phyloP scores from a whole-genome alignment of 92 coral and sea anemone genomes.

The Phenganax marumi region DNA sequence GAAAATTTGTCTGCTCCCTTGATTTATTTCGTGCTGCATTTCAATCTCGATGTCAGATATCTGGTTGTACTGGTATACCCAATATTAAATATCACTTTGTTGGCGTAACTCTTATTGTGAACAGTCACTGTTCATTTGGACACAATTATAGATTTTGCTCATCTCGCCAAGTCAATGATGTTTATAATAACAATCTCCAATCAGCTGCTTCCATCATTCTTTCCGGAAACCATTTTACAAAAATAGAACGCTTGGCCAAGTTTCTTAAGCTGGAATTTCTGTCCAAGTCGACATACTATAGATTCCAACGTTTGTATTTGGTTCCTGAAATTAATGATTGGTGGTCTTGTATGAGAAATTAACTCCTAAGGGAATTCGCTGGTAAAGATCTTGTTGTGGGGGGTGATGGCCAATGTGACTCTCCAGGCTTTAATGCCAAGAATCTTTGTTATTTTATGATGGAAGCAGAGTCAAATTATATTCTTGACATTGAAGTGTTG shows the following conservation, averaged over 20 bases:
- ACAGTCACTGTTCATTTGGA: neutral
- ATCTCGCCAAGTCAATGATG: constrained; percentile 15
- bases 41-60: neutral
- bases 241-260: constrained; percentile 24
- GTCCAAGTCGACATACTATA: constrained; percentile 46
- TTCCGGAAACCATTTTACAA: constrained; percentile 14
- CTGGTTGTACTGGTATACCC: neutral
- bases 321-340: constrained; percentile 52
- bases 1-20: neutral
- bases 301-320: constrained; percentile 47
- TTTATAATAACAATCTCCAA: constrained; percentile 29
- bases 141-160: constrained; percentile 25
- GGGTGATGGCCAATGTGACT: constrained; percentile 20
- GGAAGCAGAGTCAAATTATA: constrained; percentile 32
- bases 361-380: constrained; percentile 17
- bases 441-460: constrained; percentile 53
- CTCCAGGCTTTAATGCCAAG: constrained; percentile 57
- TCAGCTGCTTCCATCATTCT: constrained; percentile 35
- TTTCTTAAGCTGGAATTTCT: constrained; percentile 40
- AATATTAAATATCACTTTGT: neutral
- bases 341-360: constrained; percentile 51
- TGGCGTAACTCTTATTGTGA: neutral
- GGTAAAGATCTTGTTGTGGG: constrained; percentile 35
- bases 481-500: constrained; percentile 31
- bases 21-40: neutral